Evolutionary conservation across 2,113 vertebrate species (phyloP), one percentile per base, ranked within the genome.

Genomic region (Panurus biarmicus): DNA sequence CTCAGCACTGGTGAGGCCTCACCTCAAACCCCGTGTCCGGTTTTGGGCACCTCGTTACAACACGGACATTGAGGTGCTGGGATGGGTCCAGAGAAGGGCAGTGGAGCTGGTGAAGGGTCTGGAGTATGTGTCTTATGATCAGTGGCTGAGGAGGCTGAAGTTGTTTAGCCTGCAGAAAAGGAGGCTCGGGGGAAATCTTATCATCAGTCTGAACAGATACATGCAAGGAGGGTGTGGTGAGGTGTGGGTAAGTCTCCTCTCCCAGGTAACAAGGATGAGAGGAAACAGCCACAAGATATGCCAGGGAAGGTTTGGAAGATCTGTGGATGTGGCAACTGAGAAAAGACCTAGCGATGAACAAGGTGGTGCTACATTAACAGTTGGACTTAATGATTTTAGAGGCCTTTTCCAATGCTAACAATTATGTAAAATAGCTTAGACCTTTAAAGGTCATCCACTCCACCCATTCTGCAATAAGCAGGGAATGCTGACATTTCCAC

Each of bases 1-100:
- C 22, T 21, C 0, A 0, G 33, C 33, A 20, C 45, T 36, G 22
- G 9, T 13, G 42, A 48, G 6, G 2, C 16, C 13, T 5, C 13
- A 2, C 21, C 44, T 58, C 0, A 0, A 50, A 14, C 5, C 11
- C 36, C 10, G 33, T 5, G 25, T 3, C 6, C 21, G 31, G 13
- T 58, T 67, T 25, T 67, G 53, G 33, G 72, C 11, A 7, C 25
- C 26, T 67, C 2, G 0, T 36, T 44, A 36, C 11, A 33, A 5
- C 8, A 42, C 2, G 1, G 53, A 66, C 33, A 25, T 3, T 22
- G 61, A 36, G 14, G 53, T 7, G 25, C 53, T 58, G 36, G 36
- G 44, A 14, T 7, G 36, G 17, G 26, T 22, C 26, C 53, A 51
- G 45, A 51, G 45, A 36, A 67, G 36, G 14, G 51, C 21, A 57